Evolutionary conservation across 1,140 invertebrate genomes (phyloP), one percentile per base, ranked within the genome.

Genomic region (Pteromalus puparum): DNA sequence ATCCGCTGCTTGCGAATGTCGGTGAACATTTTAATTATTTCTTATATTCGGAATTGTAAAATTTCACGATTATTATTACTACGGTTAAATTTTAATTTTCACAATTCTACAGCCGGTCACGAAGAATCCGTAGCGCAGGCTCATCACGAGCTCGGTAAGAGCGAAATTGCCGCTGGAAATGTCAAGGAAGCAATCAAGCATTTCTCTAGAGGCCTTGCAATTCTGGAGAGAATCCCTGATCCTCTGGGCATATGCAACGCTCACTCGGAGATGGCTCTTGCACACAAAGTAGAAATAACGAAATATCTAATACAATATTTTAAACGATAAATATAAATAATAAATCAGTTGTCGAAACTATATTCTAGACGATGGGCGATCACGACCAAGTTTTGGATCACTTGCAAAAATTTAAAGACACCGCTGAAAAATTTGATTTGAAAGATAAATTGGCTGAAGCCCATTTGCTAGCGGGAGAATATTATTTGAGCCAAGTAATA

Each of bases 1-100:
- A 46, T 90, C 93, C 82, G 90, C 93, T 82, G 94, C 94, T 5
- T 3, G 89, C 84, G 70, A 94, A 94, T 90, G 92, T 78, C 28
- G 3, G 68, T 78, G 2, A 15, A 24, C 12, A 24, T 73, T 48
- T 28, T 30, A 1, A 46, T 70, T 72, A 21, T 77, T 48, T 26
- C 46, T 84, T 53, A 10, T 15, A 53, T 53, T 53, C 9, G 13
- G 48, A 53, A 9, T 15, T 1, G 3, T 15, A 48, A 48, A 48
- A 18, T 48, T 46, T 46, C 13, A 46, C 42, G 30, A 34, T 34
- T 34, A 9, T 46, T 48, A 5, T n/a, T n/a, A n/a, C n/a, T n/a
- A n/a, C n/a, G n/a, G n/a, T n/a, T n/a, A n/a, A n/a, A n/a, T 15
- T 30, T 28, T 72, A 30, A 10, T 30, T 24, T n/a, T 2, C 24